A percentile compares a stretch with the other conserved stretches of the same genome.
Conservation (phyloP, 2,113 vertebrate genomes). For the Aplodontia rufa region DNA sequence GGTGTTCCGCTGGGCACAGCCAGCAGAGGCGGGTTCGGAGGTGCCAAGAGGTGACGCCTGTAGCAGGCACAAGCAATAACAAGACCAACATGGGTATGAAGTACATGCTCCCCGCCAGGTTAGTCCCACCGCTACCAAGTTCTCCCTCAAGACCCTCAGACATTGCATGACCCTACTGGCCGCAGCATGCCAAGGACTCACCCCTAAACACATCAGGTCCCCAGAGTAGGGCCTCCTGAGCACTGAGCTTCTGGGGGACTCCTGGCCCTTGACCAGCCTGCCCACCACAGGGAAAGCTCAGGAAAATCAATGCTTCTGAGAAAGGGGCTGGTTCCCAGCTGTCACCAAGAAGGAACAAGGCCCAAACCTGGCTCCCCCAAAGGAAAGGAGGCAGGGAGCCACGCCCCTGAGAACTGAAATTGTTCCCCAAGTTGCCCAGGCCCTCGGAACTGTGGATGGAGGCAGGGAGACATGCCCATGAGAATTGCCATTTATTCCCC, state of each 20-base stretch:
- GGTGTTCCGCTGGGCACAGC: background rate
- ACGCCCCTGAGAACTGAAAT: conserved; percentile 67
- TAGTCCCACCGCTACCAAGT: accelerated
- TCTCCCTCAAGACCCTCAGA: background rate
- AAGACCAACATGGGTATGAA: too few relatives aligned
- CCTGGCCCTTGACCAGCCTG: accelerated
- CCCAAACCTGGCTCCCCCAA: accelerated
- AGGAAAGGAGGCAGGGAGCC: background rate
- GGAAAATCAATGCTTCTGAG: background rate
- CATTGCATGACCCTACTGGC: background rate
- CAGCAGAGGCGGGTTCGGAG: accelerated
- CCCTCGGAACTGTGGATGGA: background rate
- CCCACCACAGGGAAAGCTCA: accelerated
- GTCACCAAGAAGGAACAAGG: background rate
- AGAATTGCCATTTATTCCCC: conserved; percentile 78
- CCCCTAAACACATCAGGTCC: background rate
- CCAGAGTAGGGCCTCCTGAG: background rate
- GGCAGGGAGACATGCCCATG: background rate
- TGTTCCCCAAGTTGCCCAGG: conserved; percentile 75
- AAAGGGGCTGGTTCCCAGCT: background rate
- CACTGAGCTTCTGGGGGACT: background rate
- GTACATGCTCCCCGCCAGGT: too few relatives aligned
- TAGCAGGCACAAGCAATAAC: accelerated
- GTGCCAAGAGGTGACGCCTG: background rate
- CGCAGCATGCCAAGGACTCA: background rate